Percentiles rank a stretch among this genome's conserved stretches.
Conservation (phyloP, 2,797 vertebrate genomes). For the Bucorvus abyssinicus region DNA sequence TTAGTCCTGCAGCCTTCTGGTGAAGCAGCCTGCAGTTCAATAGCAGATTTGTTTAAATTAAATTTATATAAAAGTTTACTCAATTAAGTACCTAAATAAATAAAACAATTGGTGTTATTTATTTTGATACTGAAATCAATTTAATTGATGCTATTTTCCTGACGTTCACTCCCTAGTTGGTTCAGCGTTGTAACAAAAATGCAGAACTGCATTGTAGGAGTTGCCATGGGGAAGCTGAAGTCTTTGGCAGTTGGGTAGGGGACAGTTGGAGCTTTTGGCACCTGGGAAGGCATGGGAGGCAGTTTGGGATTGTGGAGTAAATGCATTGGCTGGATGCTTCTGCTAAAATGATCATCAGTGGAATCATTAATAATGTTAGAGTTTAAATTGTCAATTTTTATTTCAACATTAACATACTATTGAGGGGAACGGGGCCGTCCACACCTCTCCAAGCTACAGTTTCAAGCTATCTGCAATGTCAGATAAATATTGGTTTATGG, state of each 20-base stretch:
- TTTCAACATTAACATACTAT: background rate
- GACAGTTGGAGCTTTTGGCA: conserved; percentile 66
- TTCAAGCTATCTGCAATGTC: background rate
- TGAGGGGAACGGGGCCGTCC: background rate
- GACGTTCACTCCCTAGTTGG: background rate
- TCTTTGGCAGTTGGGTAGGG: conserved; percentile 47
- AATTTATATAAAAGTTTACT: conserved; percentile 54
- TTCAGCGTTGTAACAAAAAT: conserved; percentile 2
- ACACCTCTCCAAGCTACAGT: background rate
- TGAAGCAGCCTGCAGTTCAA: conserved; percentile 30
- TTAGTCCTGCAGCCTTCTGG: conserved; percentile 40
- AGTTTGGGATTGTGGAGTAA: conserved; percentile 48
- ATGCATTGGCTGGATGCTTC: conserved; percentile 51
- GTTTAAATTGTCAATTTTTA: conserved; percentile 57
- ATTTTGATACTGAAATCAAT: conserved; percentile 52
- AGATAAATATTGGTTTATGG: conserved; percentile 26
- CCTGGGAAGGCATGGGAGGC: conserved; percentile 24
- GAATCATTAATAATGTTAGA: conserved; percentile 57
- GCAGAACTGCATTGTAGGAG: conserved; percentile 34
- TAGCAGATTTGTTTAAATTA: conserved; percentile 63
- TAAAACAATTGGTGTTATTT: conserved; percentile 62
- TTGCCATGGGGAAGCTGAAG: conserved; percentile 64
- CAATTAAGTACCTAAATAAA: conserved; percentile 57
- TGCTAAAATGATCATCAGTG: conserved; percentile 61
- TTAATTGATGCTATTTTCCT: conserved; percentile 53